Evolutionary conservation across 2,888 invertebrate species (phyloP).

Genomic region (Metalampra italica): DNA sequence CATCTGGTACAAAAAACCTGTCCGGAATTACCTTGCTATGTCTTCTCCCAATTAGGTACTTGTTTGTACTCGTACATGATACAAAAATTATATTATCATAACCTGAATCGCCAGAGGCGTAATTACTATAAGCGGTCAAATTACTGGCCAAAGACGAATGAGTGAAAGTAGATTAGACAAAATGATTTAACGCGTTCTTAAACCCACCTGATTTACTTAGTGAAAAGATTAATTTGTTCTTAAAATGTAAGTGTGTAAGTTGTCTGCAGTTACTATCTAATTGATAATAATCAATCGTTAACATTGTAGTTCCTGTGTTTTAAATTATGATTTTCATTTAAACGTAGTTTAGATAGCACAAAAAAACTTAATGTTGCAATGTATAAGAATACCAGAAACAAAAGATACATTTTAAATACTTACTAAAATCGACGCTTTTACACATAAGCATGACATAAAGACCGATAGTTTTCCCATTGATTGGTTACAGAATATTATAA

Average conservation of each 20-base stretch:
- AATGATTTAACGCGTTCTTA: conserved; percentile 7
- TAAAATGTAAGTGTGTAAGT: background rate
- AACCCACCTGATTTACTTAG: conserved; percentile 5
- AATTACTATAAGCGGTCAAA: conserved; percentile 33
- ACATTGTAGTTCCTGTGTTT: no score
- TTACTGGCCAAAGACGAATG: conserved; percentile 27
- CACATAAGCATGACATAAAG: conserved; percentile 3
- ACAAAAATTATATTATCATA: conserved; percentile 1
- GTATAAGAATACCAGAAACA: no score
- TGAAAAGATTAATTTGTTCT: background rate
- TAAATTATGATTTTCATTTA: no score
- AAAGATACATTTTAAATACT: no score
- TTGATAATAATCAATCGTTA: no score
- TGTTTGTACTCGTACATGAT: conserved; percentile 9
- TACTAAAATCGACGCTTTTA: no score
- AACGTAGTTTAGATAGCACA: no score
- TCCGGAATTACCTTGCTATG: background rate
- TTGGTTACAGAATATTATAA: conserved; percentile 28
- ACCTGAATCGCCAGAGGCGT: conserved; percentile 10
- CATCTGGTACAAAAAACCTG: background rate
- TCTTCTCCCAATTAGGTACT: conserved; percentile 1
- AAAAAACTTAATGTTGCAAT: no score
- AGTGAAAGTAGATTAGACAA: conserved; percentile 39
- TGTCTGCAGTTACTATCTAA: no score
- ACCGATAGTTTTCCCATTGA: conserved; percentile 17